Percentiles rank a stretch among this genome's conserved stretches.
These are phyloP conservation scores for Helicoverpa zea DNA, from an alignment of 1,140 invertebrate genomes.

Conservation along the genomic window DNA sequence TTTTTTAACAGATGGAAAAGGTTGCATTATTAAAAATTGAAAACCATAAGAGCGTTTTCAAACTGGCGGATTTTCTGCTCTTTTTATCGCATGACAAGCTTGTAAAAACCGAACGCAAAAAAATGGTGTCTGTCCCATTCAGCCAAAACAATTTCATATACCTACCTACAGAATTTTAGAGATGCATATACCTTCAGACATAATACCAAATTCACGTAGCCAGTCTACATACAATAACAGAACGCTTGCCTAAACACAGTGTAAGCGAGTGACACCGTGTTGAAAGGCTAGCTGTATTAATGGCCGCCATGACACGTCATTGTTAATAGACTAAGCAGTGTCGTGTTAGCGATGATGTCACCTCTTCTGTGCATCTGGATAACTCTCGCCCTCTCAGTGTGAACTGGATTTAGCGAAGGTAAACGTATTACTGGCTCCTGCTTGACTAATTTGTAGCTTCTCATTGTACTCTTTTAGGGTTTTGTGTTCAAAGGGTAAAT, in stretches of 20 bases:
- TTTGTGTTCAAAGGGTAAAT: background rate
- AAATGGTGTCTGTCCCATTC: too few relatives aligned
- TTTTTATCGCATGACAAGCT: too few relatives aligned
- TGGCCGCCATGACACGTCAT: background rate
- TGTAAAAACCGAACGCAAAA: too few relatives aligned
- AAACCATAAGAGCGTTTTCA: too few relatives aligned
- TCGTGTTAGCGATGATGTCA: background rate
- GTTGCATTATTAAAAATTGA: too few relatives aligned
- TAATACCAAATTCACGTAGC: too few relatives aligned
- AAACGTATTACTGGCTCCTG: background rate
- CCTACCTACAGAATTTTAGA: too few relatives aligned
- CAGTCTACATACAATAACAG: too few relatives aligned
- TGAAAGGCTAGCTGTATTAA: background rate
- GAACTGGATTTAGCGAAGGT: background rate
- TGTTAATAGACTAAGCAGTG: background rate
- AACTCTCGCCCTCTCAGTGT: background rate
- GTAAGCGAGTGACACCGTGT: background rate
- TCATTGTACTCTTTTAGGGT: background rate
- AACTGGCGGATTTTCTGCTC: too few relatives aligned
- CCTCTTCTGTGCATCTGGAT: background rate
- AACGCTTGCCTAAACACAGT: background rate
- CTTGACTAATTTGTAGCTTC: background rate
- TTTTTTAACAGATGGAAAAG: too few relatives aligned
- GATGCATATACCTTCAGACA: too few relatives aligned
- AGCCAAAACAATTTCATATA: background rate